A percentile compares a stretch with the other conserved stretches of the same genome.
phyloP scores from a whole-genome alignment of 2,797 vertebrate genomes.

The Tenualosa thibaudeaui region DNA sequence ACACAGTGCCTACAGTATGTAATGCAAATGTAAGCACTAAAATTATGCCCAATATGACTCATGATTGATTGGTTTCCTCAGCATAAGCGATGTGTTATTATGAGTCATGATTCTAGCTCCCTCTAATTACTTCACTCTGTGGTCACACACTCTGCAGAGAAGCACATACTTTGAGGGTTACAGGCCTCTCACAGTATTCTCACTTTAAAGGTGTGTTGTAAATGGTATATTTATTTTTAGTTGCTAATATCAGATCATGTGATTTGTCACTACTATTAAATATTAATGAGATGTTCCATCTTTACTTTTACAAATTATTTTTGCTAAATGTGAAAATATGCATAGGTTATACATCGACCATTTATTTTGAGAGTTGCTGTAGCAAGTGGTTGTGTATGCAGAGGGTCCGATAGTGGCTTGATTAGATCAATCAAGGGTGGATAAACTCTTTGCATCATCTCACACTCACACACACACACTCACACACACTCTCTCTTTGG shows the following conservation, averaged over 20 bases:
- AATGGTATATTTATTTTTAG: too few relatives aligned
- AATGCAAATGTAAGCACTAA: too few relatives aligned
- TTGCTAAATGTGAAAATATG: neutral
- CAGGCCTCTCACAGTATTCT: too few relatives aligned
- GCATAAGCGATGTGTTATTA: too few relatives aligned
- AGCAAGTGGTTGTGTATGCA: neutral
- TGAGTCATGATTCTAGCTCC: too few relatives aligned
- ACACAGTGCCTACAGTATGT: too few relatives aligned
- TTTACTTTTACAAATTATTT: neutral
- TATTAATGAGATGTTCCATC: neutral
- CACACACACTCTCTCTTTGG: slow-evolving; percentile 47
- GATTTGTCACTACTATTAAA: neutral
- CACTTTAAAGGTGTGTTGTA: too few relatives aligned
- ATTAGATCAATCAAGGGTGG: slow-evolving; percentile 44
- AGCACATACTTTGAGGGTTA: neutral
- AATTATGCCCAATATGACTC: neutral
- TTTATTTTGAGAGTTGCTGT: neutral
- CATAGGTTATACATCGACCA: neutral
- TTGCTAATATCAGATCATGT: too few relatives aligned
- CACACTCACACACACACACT: slow-evolving; percentile 25
- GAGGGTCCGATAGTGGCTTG: neutral
- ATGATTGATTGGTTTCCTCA: neutral
- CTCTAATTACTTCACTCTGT: neutral
- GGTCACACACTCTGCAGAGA: neutral
- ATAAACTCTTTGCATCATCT: slow-evolving; percentile 42